Evolutionary conservation across 2,888 invertebrate genomes (phyloP), one percentile per base, ranked within the genome.

Genomic region (Poecilobothrus nobilitatus): DNA sequence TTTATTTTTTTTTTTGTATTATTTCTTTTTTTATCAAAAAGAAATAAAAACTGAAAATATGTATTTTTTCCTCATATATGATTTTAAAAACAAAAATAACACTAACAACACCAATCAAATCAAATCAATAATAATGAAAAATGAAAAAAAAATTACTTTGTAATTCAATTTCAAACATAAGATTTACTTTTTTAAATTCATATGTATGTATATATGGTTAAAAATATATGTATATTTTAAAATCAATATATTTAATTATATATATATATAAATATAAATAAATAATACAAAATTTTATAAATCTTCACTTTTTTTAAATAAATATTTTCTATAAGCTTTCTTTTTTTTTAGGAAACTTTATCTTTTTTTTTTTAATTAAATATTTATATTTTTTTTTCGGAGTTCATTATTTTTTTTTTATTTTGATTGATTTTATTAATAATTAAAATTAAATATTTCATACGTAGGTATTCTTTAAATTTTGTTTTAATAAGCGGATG

Each of bases 271-370:
- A n/a, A n/a, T n/a, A n/a, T n/a, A n/a, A n/a, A n/a, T n/a, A n/a
- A n/a, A n/a, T n/a, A n/a, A n/a, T n/a, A n/a, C n/a, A n/a, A n/a
- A n/a, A n/a, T n/a, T n/a, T n/a, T n/a, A n/a, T n/a, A 53, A 18
- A 15, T 53, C 53, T 53, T 53, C 53, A 53, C 53, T 53, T 15
- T 53, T n/a, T 53, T 1, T 12, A 53, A 53, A n/a, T 53, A 53
- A 53, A 53, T 53, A 53, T 53, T 44, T 53, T 53, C 53, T 53
- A 53, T 53, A 53, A 53, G 53, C 53, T 53, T 53, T 53, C 53
- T 53, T 53, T 53, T 53, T 53, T 53, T 53, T 53, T 41, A 2
- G 9, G 7, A 41, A 41, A 27, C 27, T 27, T n/a, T 37, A 37
- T 53, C 6, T n/a, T 53, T 12, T 4, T 53, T 53, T 53, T 4